phyloP scores from a whole-genome alignment of 2,888 invertebrate genomes.

The Sarcophaga rosellei region DNA sequence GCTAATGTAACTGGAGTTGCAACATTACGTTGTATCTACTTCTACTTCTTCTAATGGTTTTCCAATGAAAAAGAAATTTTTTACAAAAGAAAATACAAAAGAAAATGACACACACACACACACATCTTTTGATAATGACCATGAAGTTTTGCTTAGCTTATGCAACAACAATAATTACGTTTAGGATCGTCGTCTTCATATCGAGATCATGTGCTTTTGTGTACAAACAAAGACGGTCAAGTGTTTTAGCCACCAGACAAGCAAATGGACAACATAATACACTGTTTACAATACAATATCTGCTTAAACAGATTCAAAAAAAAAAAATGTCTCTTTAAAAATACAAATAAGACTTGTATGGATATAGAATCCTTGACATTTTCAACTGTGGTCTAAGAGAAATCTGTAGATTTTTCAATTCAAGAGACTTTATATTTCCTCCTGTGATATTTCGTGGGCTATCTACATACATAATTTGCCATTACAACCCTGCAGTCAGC shows the following conservation, averaged over 20 bases:
- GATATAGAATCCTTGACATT: too few species aligned
- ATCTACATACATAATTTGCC: too few species aligned
- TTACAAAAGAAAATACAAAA: slow-evolving; percentile 12
- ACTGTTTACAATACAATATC: slow-evolving; percentile 19
- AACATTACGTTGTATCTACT: background rate
- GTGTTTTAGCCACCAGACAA: slow-evolving; percentile 3
- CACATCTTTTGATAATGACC: slow-evolving; percentile 46
- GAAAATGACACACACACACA: background rate
- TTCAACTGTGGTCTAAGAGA: too few species aligned
- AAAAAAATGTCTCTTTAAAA: too few species aligned
- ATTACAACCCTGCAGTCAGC: too few species aligned
- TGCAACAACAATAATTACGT: background rate
- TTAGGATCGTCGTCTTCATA: slow-evolving; percentile 5
- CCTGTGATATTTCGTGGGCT: too few species aligned
- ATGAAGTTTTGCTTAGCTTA: slow-evolving; percentile 37
- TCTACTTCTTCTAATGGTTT: slow-evolving; percentile 59
- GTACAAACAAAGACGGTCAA: background rate
- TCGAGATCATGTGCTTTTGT: slow-evolving; percentile 28
- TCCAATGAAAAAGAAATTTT: slow-evolving; percentile 61
- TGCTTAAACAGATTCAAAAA: background rate
- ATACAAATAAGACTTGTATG: too few species aligned
- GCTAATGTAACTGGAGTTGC: slow-evolving; percentile 11
- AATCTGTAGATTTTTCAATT: too few species aligned
- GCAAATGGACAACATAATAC: slow-evolving; percentile 18
- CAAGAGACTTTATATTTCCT: too few species aligned